A percentile compares a stretch with the other conserved stretches of the same genome.
Conservation (phyloP, 2,888 invertebrate species). For the Platynereis dumerilii region DNA sequence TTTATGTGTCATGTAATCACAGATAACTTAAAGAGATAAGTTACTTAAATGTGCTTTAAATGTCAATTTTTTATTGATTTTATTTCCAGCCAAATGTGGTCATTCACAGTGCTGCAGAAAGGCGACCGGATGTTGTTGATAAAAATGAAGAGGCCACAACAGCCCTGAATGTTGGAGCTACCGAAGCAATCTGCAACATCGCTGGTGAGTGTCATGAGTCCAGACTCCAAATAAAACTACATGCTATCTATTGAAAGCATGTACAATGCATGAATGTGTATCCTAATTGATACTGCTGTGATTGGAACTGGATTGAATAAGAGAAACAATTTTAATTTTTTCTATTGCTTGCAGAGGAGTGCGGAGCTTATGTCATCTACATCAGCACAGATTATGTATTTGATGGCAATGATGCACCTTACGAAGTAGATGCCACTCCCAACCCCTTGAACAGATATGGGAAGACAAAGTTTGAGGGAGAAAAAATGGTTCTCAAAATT, state of each 20-base stretch:
- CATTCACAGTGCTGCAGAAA: conserved; percentile 66
- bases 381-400: conserved; percentile 69
- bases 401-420: conserved; percentile 67
- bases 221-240: neutral
- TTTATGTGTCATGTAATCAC: neutral
- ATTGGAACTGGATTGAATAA: too few relatives aligned
- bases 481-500: conserved; percentile 57
- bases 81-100: conserved; percentile 62
- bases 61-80: too few relatives aligned
- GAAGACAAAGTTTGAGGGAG: conserved; percentile 65
- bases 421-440: conserved; percentile 58
- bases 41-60: too few relatives aligned
- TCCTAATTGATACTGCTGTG: too few relatives aligned
- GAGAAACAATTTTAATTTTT: too few relatives aligned
- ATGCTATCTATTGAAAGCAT: too few relatives aligned
- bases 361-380: conserved; percentile 63
- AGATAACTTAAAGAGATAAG: neutral
- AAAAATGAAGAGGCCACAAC: conserved; percentile 60
- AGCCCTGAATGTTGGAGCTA: conserved; percentile 63
- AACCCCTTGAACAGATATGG: conserved; percentile 68
- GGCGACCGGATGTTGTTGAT: conserved; percentile 66
- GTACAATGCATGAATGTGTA: too few relatives aligned
- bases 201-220: conserved; percentile 46
- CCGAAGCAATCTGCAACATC: conserved; percentile 56
- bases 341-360: conserved; percentile 45